Evolutionary conservation across 2,888 invertebrate species (phyloP).

Genomic region (Sabellastarte sp.): DNA sequence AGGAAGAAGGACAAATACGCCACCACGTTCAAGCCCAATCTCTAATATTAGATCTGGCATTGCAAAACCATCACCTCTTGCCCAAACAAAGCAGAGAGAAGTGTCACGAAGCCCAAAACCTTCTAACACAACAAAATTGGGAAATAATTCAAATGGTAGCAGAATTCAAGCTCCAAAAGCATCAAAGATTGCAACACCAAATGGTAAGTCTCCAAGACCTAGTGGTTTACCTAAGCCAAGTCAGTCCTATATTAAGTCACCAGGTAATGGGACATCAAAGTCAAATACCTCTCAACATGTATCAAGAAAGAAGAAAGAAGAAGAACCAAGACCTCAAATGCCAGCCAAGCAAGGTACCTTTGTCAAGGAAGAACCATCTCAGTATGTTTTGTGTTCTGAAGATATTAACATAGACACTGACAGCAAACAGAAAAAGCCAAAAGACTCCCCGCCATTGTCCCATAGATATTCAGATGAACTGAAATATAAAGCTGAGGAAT

Average conservation of each 20-base stretch:
- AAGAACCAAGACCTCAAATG: slow-evolving; percentile 38
- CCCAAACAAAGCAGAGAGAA: neutral
- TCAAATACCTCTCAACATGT: too few relatives aligned
- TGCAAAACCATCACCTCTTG: neutral
- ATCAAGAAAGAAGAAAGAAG: neutral
- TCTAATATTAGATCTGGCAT: neutral
- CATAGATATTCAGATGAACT: neutral
- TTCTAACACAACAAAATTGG: neutral
- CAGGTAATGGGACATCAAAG: slow-evolving; percentile 4
- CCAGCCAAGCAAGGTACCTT: slow-evolving; percentile 84
- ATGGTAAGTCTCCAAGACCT: neutral
- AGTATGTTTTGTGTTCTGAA: slow-evolving; percentile 26
- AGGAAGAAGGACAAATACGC: neutral
- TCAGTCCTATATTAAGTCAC: neutral
- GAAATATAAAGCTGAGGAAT: neutral
- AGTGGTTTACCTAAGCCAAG: neutral
- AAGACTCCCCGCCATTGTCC: neutral
- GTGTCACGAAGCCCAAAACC: neutral
- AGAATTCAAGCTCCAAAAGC: too few relatives aligned
- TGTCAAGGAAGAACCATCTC: slow-evolving; percentile 71
- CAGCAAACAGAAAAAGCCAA: neutral
- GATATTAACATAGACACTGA: neutral
- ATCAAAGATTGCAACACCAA: neutral
- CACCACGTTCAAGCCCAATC: neutral
- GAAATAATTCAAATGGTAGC: too few relatives aligned